phyloP scores from a whole-genome alignment of 2,113 vertebrate genomes.

The Pelusios castaneus region DNA sequence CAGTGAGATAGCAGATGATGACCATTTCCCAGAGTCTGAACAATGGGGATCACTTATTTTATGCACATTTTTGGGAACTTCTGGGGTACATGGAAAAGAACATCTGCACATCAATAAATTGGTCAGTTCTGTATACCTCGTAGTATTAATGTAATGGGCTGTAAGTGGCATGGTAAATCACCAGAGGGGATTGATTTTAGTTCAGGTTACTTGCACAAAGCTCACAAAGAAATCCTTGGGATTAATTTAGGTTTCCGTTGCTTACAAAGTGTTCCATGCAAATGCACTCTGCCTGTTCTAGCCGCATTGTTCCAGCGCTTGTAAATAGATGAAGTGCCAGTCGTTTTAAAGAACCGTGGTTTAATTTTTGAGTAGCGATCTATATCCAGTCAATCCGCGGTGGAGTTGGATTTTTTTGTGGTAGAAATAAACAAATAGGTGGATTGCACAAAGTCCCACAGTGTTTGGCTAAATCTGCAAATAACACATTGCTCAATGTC shows the following conservation, averaged over 20 bases:
- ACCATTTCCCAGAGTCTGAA: neutral
- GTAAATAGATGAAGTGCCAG: neutral
- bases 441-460: neutral
- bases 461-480: neutral
- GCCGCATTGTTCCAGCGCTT: slow-evolving; percentile 41
- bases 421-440: neutral
- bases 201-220: neutral
- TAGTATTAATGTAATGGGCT: neutral
- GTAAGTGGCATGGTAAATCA: neutral
- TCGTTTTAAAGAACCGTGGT: slow-evolving; percentile 22
- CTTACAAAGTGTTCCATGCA: slow-evolving; percentile 28
- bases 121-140: neutral
- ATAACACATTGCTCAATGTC: neutral
- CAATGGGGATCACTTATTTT: rapidly evolving
- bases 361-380: slow-evolving; percentile 30
- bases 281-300: slow-evolving; percentile 1
- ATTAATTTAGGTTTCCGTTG: slow-evolving; percentile 30
- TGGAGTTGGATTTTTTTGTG: slow-evolving; percentile 24
- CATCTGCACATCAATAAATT: neutral
- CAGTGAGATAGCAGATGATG: neutral
- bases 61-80: neutral
- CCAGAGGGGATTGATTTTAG: neutral
- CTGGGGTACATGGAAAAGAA: neutral
- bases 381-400: neutral
- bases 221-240: neutral